phyloP scores from a whole-genome alignment of 1,140 invertebrate species.

The Drosophila parabipectinata region DNA sequence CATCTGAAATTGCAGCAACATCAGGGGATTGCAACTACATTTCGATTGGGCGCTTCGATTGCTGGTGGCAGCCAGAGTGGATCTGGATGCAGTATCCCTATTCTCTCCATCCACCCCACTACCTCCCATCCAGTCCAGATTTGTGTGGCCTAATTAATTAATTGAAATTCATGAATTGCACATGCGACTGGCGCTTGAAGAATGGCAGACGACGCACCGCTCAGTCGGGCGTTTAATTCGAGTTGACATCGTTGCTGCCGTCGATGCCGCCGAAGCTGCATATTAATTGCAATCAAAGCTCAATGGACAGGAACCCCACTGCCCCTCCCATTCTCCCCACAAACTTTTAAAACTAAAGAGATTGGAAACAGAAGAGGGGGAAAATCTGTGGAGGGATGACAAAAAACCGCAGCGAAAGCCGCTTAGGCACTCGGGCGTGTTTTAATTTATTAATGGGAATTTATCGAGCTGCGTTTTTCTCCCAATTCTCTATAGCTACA shows the following conservation, averaged over 20 bases:
- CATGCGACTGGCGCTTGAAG: constrained; percentile 72
- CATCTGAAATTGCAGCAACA: constrained; percentile 23
- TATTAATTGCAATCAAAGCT: constrained; percentile 79
- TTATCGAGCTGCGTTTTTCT: constrained; percentile 53
- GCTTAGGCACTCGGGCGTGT: constrained; percentile 67
- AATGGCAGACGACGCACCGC: constrained; percentile 34
- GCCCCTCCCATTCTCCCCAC: neutral
- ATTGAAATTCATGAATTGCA: constrained; percentile 82
- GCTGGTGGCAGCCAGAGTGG: constrained; percentile 15
- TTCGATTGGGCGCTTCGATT: constrained; percentile 70
- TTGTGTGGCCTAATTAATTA: constrained; percentile 79
- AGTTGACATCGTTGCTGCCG: constrained; percentile 38
- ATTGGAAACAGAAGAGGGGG: constrained; percentile 19
- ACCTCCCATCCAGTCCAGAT: constrained; percentile 42
- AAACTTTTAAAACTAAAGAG: constrained; percentile 64
- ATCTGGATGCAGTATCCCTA: neutral
- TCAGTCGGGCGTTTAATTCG: constrained; percentile 51
- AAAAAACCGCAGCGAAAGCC: constrained; percentile 61
- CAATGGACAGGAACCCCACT: constrained; percentile 45
- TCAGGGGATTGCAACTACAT: constrained; percentile 52
- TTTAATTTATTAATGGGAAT: constrained; percentile 81
- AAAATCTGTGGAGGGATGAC: constrained; percentile 1
- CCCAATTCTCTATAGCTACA: constrained; percentile 10
- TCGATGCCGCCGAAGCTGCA: constrained; percentile 47
- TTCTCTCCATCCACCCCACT: neutral